Conservation (phyloP, 1,140 invertebrate genomes). For the Sitobion miscanthi region DNA sequence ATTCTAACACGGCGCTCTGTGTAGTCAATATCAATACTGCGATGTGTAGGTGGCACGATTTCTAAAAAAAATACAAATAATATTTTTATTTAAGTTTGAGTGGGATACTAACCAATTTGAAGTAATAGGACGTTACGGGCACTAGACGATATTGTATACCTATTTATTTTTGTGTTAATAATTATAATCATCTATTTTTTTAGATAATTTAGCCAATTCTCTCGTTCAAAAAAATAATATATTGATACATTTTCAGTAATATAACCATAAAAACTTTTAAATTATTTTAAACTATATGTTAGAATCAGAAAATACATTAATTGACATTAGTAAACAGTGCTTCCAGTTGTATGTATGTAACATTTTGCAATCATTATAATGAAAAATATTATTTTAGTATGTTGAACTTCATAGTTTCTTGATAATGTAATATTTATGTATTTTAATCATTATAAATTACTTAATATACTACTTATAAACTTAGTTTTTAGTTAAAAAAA, state of each 20-base stretch:
- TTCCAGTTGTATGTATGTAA: neutral
- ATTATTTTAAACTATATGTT: too few species aligned
- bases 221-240: too few species aligned
- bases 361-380: neutral
- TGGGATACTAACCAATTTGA: neutral
- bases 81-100: neutral
- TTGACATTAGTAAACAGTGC: neutral
- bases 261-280: too few species aligned
- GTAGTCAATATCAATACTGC: neutral
- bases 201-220: neutral
- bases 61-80: neutral
- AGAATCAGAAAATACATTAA: too few species aligned
- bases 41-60: neutral
- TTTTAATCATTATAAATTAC: too few species aligned
- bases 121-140: neutral
- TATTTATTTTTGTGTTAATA: neutral
- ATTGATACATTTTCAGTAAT: too few species aligned
- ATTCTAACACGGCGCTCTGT: neutral
- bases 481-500: neutral
- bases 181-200: neutral
- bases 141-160: too few species aligned
- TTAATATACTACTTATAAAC: neutral
- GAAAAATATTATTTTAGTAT: neutral
- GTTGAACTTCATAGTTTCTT: too few species aligned
- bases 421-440: too few species aligned